Percentiles rank a stretch among this genome's conserved stretches.
These are phyloP conservation scores for Molorchus minor DNA, from an alignment of 2,888 invertebrate genomes.

Conservation along the genomic window DNA sequence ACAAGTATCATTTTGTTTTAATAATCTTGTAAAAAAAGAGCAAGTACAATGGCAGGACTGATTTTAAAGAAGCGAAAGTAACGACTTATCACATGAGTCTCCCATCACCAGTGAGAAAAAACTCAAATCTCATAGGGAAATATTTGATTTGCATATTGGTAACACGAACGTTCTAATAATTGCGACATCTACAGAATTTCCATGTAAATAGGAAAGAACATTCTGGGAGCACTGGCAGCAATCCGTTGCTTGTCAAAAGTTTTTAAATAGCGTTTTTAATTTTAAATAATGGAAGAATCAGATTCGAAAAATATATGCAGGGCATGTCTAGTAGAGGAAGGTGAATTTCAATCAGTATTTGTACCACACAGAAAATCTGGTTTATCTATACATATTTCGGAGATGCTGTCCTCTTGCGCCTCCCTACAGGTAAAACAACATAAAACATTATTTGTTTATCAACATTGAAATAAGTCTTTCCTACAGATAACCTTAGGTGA, in stretches of 20 bases:
- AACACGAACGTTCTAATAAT: neutral
- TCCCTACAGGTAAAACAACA: conserved; percentile 60
- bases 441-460: conserved; percentile 28
- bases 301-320: conserved; percentile 54
- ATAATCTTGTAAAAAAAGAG: neutral
- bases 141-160: neutral
- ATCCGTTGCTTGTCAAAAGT: conserved; percentile 57
- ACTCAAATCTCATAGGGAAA: neutral
- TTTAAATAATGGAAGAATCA: conserved; percentile 50
- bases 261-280: conserved; percentile 37
- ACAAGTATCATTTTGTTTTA: no score
- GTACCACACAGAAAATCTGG: conserved; percentile 52
- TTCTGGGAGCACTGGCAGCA: conserved; percentile 37
- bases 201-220: conserved; percentile 8
- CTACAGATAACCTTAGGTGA: conserved; percentile 63
- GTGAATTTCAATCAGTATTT: conserved; percentile 59
- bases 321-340: conserved; percentile 57
- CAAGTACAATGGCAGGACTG: neutral
- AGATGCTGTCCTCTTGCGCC: conserved; percentile 61
- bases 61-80: no score
- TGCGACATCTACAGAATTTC: conserved; percentile 12
- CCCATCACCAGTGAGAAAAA: no score
- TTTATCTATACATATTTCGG: conserved; percentile 56
- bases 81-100: no score
- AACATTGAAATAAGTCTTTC: conserved; percentile 28